These are phyloP conservation scores for Lasiurus cinereus DNA, from an alignment of 2,113 vertebrate genomes.

Conservation along the genomic window DNA sequence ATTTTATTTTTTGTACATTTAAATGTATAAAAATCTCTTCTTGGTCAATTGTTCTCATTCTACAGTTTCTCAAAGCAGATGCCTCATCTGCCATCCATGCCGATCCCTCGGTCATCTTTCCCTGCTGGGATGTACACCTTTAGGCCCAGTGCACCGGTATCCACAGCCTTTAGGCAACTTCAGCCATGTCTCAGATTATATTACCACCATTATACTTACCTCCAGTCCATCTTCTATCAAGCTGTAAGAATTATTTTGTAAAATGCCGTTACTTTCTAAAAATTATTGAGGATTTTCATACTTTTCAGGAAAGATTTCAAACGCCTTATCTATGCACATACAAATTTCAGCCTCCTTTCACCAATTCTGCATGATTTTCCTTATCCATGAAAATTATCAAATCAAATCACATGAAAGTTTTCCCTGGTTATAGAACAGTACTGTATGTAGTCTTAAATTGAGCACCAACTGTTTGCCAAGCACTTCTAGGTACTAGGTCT, in stretches of 20 bases:
- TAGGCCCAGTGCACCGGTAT: not conserved
- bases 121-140: fast-evolving
- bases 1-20: not conserved
- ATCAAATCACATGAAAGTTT: not conserved
- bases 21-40: not conserved
- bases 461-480: not conserved
- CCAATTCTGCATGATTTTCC: not conserved
- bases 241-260: not conserved
- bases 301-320: not conserved
- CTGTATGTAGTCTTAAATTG: not conserved
- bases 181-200: not conserved
- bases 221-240: not conserved
- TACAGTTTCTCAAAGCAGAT: not conserved
- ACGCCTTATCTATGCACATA: not conserved
- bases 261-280: not conserved
- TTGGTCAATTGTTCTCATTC: not conserved
- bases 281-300: not conserved
- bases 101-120: not conserved
- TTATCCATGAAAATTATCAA: not conserved
- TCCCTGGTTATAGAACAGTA: not conserved
- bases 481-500: not conserved
- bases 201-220: not conserved
- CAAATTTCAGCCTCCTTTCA: not conserved
- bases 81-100: fast-evolving
- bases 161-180: not conserved